Base-by-base conservation (phyloP, 2,113 vertebrate species). In the Podocnemis expansa region DNA sequence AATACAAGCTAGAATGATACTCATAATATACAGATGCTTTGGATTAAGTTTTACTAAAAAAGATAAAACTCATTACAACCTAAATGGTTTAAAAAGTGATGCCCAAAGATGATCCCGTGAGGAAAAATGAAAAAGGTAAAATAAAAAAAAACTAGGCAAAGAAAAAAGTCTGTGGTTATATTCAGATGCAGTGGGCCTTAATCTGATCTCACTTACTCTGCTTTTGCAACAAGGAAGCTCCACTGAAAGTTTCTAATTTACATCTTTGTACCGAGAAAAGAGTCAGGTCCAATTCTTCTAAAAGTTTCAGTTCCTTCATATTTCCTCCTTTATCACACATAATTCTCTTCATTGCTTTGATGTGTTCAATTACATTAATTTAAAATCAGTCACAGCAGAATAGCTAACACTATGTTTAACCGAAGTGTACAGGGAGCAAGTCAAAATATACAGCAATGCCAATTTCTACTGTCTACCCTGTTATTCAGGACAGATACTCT, bases 401-500 rank as follows among this genome's bases (percentile, higher is more conserved):
- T 89, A 96, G 38, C 55, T 85, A 95, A 94, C 80, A 85, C 78
- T 94, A 17, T 92, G 55, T 91, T 97, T 96, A 96, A 96, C 54
- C 73, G 52, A 96, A 96, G 11, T 91, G 91, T 92, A 89, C 81
- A 91, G 92, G 91, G 89, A 96, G 70, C 88, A 94, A 85, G 67
- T 88, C 97, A 93, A 95, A 97, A 91, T 89, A 84, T 73, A 87
- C 13, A 96, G 94, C 95, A 90, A n/a, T 95, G 87, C 93, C 95
- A 93, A 93, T 94, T 87, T 94, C 87, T 94, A 58, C 92, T 93
- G 94, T 91, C 78, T 52, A 96, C 95, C 89, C 95, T 94, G 78
- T 95, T 97, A 97, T 96, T 97, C 96, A 95, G 97, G 95, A 95
- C 92, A 97, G 94, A 94, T 97, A 97, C 82, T 98, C 96, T 97